Evolutionary conservation across 1,140 invertebrate genomes (phyloP).

Genomic region (Rhagoletis zephyria): DNA sequence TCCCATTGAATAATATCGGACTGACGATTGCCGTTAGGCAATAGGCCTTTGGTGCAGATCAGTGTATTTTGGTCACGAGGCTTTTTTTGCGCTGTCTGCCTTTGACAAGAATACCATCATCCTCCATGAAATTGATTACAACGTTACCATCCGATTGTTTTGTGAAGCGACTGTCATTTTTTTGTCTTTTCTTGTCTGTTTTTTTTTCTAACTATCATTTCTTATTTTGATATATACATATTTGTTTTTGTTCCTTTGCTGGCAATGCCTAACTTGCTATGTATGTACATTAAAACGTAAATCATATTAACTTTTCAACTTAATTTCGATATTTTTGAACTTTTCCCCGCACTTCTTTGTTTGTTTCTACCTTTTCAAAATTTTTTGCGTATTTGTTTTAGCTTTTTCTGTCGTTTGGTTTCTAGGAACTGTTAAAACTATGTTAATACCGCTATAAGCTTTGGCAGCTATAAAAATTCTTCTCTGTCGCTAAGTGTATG

Average conservation of each 20-base stretch:
- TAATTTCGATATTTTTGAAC: background rate
- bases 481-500: constrained; percentile 23
- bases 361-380: background rate
- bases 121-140: too few relatives aligned
- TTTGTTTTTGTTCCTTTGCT: background rate
- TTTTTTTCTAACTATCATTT: background rate
- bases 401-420: background rate
- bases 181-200: too few relatives aligned
- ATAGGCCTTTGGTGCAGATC: too few relatives aligned
- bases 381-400: background rate
- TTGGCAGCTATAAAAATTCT: background rate
- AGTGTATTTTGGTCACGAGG: too few relatives aligned
- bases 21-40: too few relatives aligned
- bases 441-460: background rate
- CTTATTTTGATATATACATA: background rate
- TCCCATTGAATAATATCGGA: too few relatives aligned
- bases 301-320: constrained; percentile 10
- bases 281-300: background rate
- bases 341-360: background rate
- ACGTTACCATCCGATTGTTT: background rate
- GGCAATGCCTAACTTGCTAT: background rate
- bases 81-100: too few relatives aligned
- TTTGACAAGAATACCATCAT: too few relatives aligned
- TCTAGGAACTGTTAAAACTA: constrained; percentile 25
- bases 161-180: too few relatives aligned